A percentile compares a stretch with the other conserved stretches of the same genome.
Conservation (phyloP, 2,797 vertebrate genomes). For the Poecilia wingei region DNA sequence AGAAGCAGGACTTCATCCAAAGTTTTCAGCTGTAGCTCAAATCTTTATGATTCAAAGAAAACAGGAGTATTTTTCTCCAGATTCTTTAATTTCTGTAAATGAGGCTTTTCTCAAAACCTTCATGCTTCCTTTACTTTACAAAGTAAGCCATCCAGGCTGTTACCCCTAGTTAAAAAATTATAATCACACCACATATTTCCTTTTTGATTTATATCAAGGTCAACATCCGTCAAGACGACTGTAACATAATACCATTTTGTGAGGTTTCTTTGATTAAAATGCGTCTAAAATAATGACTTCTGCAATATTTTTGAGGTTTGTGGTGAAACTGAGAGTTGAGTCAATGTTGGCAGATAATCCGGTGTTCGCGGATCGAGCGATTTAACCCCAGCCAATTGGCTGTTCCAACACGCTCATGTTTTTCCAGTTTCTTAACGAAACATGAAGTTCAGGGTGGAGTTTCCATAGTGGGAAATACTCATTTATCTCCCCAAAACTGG, state of each 20-base stretch:
- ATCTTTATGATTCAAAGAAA: not conserved
- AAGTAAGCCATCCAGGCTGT: not conserved
- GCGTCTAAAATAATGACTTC: slow-evolving; percentile 44
- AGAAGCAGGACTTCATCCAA: too few relatives aligned
- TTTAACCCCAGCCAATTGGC: slow-evolving; percentile 34
- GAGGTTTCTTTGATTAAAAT: slow-evolving; percentile 52
- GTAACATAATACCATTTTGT: slow-evolving; percentile 40
- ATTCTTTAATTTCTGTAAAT: slow-evolving; percentile 5
- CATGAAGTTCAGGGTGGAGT: slow-evolving; percentile 17
- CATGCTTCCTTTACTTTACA: not conserved
- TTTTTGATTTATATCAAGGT: slow-evolving; percentile 35
- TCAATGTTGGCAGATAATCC: slow-evolving; percentile 44
- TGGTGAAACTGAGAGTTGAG: slow-evolving; percentile 29
- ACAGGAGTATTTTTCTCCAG: not conserved
- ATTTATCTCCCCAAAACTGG: not conserved
- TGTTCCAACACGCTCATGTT: slow-evolving; percentile 29
- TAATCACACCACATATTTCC: slow-evolving; percentile 6
- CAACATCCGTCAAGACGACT: slow-evolving; percentile 4
- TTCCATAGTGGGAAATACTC: slow-evolving; percentile 36
- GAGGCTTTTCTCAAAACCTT: slow-evolving; percentile 14
- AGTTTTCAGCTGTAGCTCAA: too few relatives aligned
- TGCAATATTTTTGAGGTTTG: slow-evolving; percentile 55
- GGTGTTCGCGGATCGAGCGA: slow-evolving; percentile 38
- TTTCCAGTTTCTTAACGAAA: slow-evolving; percentile 40
- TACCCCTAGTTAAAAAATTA: slow-evolving; percentile 3